Evolutionary conservation across 2,888 invertebrate genomes (phyloP), one percentile per base, ranked within the genome.

Genomic region (Ichneumoninae sp.): DNA sequence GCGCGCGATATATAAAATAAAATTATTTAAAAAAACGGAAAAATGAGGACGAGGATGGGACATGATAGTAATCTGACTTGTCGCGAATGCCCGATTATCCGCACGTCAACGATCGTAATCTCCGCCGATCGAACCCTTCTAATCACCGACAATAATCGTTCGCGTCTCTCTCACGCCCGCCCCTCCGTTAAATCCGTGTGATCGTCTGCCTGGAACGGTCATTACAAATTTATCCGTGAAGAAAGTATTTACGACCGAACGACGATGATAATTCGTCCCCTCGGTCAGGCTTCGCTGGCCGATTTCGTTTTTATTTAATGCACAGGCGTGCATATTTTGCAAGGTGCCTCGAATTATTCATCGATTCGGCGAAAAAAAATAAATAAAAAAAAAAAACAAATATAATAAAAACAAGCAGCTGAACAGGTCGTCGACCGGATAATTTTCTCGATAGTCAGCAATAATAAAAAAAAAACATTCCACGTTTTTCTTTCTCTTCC

Each of bases 201-300:
- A 74, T 73, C 78, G 78, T 60, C 47, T 52, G n/a, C 19, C 16
- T 57, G 76, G 60, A 78, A 47, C 78, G 81, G 65, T 87, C 84
- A 87, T 85, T 86, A 85, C 73, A 71, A 85, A 84, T 83, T 87
- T 81, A 83, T 78, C 85, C 83, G 79, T 79, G 81, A 85, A 83
- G 81, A 85, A 83, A 40, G 70, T 82, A 80, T 87, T 83, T 81
- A 73, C 82, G 85, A 83, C 71, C 69, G 69, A 78, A 19, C 81
- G 78, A 83, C 66, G 54, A 83, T 40, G 76, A 83, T 83, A 71
- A 83, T 83, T 44, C 57, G 66, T 22, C 26, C 52, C 10, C 10
- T 13, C 70, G 33, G 44, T 63, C 44, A 54, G 50, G 40, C 69
- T 47, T 69, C 60, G 36, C 19, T 10, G 57, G 30, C 68, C 30